phyloP scores from a whole-genome alignment of 2,888 invertebrate species.

The Yponomeuta sedellus region DNA sequence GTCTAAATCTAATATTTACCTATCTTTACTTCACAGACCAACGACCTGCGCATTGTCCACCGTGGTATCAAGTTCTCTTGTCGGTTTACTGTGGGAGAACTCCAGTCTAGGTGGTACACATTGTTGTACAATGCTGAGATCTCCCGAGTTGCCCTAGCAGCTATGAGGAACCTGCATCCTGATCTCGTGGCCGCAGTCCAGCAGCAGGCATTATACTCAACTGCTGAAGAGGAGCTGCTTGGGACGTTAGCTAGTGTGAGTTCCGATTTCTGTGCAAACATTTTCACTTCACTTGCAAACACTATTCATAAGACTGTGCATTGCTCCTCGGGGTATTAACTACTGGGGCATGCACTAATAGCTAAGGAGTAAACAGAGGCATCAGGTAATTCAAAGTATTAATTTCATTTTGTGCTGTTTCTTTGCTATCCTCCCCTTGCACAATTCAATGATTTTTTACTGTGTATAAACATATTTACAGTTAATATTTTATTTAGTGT shows the following conservation, averaged over 20 bases:
- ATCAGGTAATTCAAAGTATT: too few relatives aligned
- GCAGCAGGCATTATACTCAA: constrained; percentile 91
- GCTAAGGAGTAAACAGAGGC: too few relatives aligned
- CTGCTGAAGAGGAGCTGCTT: constrained; percentile 91
- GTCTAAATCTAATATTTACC: neutral
- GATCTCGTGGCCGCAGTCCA: constrained; percentile 92
- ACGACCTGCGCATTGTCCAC: constrained; percentile 88
- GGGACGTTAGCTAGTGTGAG: constrained; percentile 84
- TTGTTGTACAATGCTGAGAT: constrained; percentile 96
- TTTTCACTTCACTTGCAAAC: too few relatives aligned
- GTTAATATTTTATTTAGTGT: too few relatives aligned
- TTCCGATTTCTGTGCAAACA: constrained; percentile 15
- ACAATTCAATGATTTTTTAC: too few relatives aligned
- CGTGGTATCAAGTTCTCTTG: constrained; percentile 97
- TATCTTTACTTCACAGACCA: constrained; percentile 69
- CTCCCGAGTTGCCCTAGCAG: constrained; percentile 92
- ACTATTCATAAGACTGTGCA: too few relatives aligned
- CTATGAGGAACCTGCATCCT: constrained; percentile 95
- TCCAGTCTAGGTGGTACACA: constrained; percentile 97
- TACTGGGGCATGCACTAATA: too few relatives aligned
- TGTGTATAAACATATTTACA: too few relatives aligned
- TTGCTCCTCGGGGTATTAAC: too few relatives aligned
- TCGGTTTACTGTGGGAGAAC: constrained; percentile 93
- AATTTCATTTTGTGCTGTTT: too few relatives aligned
- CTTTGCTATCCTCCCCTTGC: too few relatives aligned